A percentile compares a stretch with the other conserved stretches of the same genome.
Evolutionary conservation across 2,113 vertebrate genomes (phyloP).

Genomic region (Platysteira castanea): DNA sequence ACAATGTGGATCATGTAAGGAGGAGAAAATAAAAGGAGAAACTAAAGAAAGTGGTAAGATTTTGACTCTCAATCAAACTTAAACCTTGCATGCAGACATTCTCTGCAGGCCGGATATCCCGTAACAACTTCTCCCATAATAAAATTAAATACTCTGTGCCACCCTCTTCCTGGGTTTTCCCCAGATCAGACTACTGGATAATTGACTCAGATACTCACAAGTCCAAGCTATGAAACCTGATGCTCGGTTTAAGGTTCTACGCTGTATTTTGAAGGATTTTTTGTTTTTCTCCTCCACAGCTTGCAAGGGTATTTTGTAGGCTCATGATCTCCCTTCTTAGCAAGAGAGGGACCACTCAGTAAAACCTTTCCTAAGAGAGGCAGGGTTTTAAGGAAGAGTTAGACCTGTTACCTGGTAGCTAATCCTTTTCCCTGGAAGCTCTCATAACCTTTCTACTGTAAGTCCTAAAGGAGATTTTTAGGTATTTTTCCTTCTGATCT

Average conservation of each 20-base stretch:
- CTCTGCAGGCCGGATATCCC: background rate
- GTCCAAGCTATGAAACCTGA: background rate
- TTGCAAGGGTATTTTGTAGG: background rate
- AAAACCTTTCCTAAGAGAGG: background rate
- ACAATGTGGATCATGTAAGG: background rate
- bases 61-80: background rate
- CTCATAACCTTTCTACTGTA: background rate
- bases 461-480: background rate
- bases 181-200: background rate
- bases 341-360: background rate
- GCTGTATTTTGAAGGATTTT: background rate
- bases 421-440: background rate
- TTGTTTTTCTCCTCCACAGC: background rate
- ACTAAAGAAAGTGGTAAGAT: background rate
- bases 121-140: background rate
- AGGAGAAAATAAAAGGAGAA: background rate
- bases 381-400: background rate
- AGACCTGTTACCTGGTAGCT: background rate
- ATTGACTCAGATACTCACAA: background rate
- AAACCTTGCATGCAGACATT: background rate
- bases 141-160: background rate
- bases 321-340: background rate
- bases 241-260: background rate
- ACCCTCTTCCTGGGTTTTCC: background rate
- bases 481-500: background rate